Evolutionary conservation across 2,888 invertebrate genomes (phyloP).

Genomic region (Mantis religiosa): DNA sequence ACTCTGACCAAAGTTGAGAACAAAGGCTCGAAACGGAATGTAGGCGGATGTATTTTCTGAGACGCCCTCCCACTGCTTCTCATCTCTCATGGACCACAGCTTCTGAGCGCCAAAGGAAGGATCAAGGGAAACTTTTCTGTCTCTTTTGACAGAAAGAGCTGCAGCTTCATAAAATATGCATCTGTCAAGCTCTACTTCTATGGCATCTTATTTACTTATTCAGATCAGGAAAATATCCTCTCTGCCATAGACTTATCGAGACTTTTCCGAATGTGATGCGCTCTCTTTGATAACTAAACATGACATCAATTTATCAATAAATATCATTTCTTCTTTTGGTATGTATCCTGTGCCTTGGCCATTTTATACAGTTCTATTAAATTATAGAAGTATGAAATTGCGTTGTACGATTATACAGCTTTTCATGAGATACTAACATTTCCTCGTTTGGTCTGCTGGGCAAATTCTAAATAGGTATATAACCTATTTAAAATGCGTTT

Average conservation of each 20-base stretch:
- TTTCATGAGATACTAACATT: too few species aligned
- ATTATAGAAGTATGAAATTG: too few species aligned
- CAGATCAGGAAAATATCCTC: not conserved
- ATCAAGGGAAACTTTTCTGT: not conserved
- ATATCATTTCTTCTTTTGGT: not conserved
- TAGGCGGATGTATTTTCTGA: not conserved
- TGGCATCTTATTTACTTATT: not conserved
- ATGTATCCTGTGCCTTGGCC: too few species aligned
- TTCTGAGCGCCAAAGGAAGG: not conserved
- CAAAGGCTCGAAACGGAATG: not conserved
- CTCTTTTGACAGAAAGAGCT: not conserved
- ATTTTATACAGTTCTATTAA: too few species aligned
- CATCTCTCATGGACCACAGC: not conserved
- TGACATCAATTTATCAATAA: not conserved
- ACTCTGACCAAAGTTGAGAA: not conserved
- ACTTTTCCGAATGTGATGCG: not conserved
- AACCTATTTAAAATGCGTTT: too few species aligned
- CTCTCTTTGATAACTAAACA: not conserved
- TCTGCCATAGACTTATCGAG: not conserved
- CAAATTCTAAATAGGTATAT: too few species aligned
- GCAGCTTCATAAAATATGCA: not conserved
- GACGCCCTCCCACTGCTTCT: not conserved
- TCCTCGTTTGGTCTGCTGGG: too few species aligned
- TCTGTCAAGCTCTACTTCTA: not conserved
- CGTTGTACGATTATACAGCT: too few species aligned